These are phyloP conservation scores for Syngnathus scovelli DNA, from an alignment of 2,113 vertebrate genomes.

Conservation along the genomic window DNA sequence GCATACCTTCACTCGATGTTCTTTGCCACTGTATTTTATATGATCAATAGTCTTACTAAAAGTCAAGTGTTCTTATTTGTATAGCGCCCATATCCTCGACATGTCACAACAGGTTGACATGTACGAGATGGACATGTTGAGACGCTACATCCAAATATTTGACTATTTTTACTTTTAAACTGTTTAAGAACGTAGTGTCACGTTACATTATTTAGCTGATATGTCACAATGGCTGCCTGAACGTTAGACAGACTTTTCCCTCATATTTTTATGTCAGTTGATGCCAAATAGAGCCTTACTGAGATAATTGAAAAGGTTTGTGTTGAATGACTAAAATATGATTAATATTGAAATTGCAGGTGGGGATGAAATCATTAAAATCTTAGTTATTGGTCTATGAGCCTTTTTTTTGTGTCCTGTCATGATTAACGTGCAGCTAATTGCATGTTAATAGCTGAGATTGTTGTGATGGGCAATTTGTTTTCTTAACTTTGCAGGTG, in stretches of 20 bases:
- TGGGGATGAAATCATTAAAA: too few relatives aligned
- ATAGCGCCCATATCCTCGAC: background rate
- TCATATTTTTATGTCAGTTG: background rate
- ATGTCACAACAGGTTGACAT: conserved; percentile 4
- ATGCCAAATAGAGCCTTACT: background rate
- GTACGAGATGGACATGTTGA: background rate
- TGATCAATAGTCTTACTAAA: background rate
- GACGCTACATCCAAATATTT: background rate
- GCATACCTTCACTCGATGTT: background rate
- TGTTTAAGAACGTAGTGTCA: background rate
- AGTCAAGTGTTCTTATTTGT: background rate
- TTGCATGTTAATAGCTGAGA: too few relatives aligned
- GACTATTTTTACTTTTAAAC: background rate
- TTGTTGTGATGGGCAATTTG: too few relatives aligned
- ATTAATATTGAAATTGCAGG: too few relatives aligned
- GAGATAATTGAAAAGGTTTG: too few relatives aligned
- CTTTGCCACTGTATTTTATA: background rate
- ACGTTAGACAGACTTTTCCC: background rate
- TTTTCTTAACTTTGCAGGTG: too few relatives aligned
- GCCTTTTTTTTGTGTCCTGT: too few relatives aligned
- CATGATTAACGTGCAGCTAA: too few relatives aligned
- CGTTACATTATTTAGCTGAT: background rate
- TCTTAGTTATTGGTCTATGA: background rate
- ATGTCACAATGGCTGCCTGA: background rate
- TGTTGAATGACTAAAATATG: too few relatives aligned